Conservation (phyloP, 1,140 invertebrate species). For the Vanessa atalanta region DNA sequence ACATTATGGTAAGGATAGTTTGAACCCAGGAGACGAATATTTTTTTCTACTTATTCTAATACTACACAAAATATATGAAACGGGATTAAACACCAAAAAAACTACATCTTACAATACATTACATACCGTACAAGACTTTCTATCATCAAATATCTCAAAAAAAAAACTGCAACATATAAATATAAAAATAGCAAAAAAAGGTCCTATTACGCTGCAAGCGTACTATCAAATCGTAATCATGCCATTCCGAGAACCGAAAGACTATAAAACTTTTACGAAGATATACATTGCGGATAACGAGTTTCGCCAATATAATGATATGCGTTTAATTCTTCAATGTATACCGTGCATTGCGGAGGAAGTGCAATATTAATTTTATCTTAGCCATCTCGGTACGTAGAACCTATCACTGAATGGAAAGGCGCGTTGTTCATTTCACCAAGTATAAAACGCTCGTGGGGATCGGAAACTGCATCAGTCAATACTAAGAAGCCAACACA, state of each 20-base stretch:
- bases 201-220: slow-evolving; percentile 35
- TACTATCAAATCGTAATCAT: slow-evolving; percentile 27
- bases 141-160: slow-evolving; percentile 19
- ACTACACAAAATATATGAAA: not conserved
- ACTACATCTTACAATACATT: not conserved
- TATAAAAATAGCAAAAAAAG: slow-evolving; percentile 46
- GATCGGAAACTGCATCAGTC: slow-evolving; percentile 66
- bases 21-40: too few species aligned
- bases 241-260: slow-evolving; percentile 3
- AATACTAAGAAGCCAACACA: slow-evolving; percentile 63
- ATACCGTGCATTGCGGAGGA: slow-evolving; percentile 7
- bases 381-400: slow-evolving; percentile 42
- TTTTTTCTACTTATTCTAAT: too few species aligned
- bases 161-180: slow-evolving; percentile 48
- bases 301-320: not conserved
- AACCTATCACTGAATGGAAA: slow-evolving; percentile 76
- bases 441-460: slow-evolving; percentile 72
- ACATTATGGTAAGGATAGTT: too few species aligned
- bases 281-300: slow-evolving; percentile 34
- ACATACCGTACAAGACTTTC: slow-evolving; percentile 27
- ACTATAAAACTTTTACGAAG: not conserved
- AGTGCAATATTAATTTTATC: not conserved
- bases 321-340: slow-evolving; percentile 41
- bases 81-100: not conserved
- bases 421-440: slow-evolving; percentile 70